Conservation (phyloP, 2,113 vertebrate genomes). For the Rhizomys pruinosus region DNA sequence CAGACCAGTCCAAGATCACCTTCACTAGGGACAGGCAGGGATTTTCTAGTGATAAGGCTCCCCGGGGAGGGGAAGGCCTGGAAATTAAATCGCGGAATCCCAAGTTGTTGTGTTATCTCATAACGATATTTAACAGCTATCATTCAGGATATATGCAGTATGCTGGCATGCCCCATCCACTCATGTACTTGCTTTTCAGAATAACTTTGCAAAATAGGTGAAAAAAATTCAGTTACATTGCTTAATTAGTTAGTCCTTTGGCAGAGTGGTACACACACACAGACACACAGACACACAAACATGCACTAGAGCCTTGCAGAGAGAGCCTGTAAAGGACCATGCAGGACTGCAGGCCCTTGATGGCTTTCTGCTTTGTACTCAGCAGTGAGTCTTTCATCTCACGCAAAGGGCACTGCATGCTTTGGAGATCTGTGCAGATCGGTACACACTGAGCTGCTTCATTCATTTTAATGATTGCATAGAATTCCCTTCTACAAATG, state of each 20-base stretch:
- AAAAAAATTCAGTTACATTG: not conserved
- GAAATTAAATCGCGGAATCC: not conserved
- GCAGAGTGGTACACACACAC: not conserved
- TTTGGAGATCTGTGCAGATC: accelerated
- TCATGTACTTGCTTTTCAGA: not conserved
- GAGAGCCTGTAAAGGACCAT: too few species aligned
- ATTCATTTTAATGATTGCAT: accelerated
- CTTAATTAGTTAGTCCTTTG: not conserved
- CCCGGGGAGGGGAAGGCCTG: not conserved
- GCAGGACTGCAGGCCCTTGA: not conserved
- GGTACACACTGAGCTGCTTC: accelerated
- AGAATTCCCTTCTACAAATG: not conserved
- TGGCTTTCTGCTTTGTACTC: not conserved
- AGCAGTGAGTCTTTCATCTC: accelerated
- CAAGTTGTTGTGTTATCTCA: too few species aligned
- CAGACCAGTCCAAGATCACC: not conserved
- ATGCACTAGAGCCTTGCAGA: too few species aligned
- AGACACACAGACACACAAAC: not conserved
- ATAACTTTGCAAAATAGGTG: not conserved
- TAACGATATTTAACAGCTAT: not conserved
- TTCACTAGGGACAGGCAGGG: too few species aligned
- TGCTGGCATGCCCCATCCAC: accelerated
- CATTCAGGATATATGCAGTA: accelerated
- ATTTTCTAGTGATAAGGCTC: accelerated
- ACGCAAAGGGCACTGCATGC: accelerated